Evolutionary conservation across 1,140 invertebrate species (phyloP).

Genomic region (Ganaspis sp.): DNA sequence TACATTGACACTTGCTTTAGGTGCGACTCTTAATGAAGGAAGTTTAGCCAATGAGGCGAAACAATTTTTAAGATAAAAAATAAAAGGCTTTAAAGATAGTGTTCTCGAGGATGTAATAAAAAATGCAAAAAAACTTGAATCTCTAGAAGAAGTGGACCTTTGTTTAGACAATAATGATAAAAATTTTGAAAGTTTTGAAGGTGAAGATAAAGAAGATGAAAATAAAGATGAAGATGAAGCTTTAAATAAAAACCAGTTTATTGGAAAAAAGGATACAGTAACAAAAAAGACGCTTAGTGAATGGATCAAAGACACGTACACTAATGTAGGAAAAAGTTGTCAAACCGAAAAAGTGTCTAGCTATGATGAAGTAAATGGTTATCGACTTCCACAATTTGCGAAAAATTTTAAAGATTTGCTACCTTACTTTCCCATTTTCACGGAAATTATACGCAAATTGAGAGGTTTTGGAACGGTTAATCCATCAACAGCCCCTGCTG

Average conservation of each 20-base stretch:
- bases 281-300: neutral
- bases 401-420: neutral
- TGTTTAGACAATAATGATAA: no score
- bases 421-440: neutral
- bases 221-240: no score
- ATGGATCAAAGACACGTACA: neutral
- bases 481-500: neutral
- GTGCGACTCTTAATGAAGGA: neutral
- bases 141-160: no score
- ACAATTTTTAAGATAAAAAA: neutral
- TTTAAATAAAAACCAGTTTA: no score
- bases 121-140: no score
- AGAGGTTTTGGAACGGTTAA: neutral
- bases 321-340: neutral
- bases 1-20: neutral
- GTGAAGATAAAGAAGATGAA: neutral
- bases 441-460: neutral
- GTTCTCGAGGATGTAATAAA: no score
- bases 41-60: neutral
- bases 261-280: no score
- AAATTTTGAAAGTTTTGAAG: neutral
- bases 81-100: neutral
- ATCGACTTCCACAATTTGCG: neutral
- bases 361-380: neutral
- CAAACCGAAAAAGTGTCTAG: no score